A percentile compares a stretch with the other conserved stretches of the same genome.
These are phyloP conservation scores for Meiosimyza platycephala DNA, from an alignment of 2,888 invertebrate genomes.

Conservation along the genomic window DNA sequence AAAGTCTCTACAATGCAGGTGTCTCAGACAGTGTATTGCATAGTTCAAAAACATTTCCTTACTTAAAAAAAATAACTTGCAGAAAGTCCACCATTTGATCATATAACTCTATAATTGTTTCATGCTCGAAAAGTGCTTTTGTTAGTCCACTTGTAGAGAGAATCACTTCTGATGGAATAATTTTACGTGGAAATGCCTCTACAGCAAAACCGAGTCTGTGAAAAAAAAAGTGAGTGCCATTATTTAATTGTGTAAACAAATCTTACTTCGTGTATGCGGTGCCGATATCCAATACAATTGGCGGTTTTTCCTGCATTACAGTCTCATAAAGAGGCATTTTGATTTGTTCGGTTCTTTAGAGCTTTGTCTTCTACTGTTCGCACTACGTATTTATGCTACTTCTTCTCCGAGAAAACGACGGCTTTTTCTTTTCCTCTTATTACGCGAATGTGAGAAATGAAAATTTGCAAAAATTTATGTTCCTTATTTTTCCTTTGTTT, in stretches of 20 bases:
- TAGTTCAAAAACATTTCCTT: constrained; percentile 44
- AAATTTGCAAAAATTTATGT: constrained; percentile 12
- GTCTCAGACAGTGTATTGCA: no score
- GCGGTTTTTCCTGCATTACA: constrained; percentile 86
- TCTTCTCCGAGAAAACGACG: background rate
- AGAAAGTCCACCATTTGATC: constrained; percentile 89
- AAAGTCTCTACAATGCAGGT: no score
- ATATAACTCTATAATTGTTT: constrained; percentile 78
- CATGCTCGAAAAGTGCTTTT: constrained; percentile 75
- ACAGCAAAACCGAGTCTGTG: constrained; percentile 91
- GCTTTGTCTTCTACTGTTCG: constrained; percentile 10
- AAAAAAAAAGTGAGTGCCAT: constrained; percentile 47
- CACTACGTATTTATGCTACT: constrained; percentile 3
- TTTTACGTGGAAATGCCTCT: constrained; percentile 88
- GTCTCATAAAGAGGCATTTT: constrained; percentile 85
- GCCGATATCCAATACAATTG: constrained; percentile 91
- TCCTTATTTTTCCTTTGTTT: background rate
- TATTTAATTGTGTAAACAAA: constrained; percentile 38
- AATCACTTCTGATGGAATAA: constrained; percentile 82
- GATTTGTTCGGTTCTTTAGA: background rate
- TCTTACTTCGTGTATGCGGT: constrained; percentile 91
- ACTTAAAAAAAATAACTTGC: constrained; percentile 90
- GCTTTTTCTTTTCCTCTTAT: constrained; percentile 6
- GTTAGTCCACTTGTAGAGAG: constrained; percentile 73
- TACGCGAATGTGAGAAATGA: background rate